Evolutionary conservation across 2,797 vertebrate species (phyloP).

Genomic region (Platalea minor): DNA sequence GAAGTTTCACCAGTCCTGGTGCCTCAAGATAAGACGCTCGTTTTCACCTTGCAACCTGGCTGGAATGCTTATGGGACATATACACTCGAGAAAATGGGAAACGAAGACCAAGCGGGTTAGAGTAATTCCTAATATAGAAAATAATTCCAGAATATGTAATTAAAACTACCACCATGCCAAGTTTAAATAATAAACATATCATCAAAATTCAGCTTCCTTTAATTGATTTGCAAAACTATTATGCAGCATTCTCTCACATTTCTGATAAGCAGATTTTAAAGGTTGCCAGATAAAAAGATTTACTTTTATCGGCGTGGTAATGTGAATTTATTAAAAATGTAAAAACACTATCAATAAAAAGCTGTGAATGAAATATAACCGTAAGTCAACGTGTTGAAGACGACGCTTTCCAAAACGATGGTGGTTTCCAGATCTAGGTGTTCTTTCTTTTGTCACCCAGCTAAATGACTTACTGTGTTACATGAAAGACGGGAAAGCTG

Average conservation of each 20-base stretch:
- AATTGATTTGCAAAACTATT: neutral
- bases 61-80: neutral
- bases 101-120: neutral
- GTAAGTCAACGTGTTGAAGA: conserved; percentile 7
- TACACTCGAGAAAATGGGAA: neutral
- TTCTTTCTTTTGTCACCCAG: conserved; percentile 45
- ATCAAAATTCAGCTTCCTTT: neutral
- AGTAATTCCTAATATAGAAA: neutral
- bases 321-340: neutral
- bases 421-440: neutral
- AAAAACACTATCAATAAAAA: neutral
- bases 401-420: neutral
- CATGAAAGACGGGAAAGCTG: conserved; percentile 66
- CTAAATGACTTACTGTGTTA: conserved; percentile 62
- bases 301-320: neutral
- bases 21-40: neutral
- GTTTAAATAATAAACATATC: neutral
- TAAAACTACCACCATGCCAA: neutral
- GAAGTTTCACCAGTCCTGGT: neutral
- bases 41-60: neutral
- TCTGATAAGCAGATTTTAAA: neutral
- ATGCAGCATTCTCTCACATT: neutral
- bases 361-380: neutral
- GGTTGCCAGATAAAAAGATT: neutral
- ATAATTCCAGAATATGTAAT: neutral